phyloP scores from a whole-genome alignment of 2,888 invertebrate species.

The Ceramica pisi region DNA sequence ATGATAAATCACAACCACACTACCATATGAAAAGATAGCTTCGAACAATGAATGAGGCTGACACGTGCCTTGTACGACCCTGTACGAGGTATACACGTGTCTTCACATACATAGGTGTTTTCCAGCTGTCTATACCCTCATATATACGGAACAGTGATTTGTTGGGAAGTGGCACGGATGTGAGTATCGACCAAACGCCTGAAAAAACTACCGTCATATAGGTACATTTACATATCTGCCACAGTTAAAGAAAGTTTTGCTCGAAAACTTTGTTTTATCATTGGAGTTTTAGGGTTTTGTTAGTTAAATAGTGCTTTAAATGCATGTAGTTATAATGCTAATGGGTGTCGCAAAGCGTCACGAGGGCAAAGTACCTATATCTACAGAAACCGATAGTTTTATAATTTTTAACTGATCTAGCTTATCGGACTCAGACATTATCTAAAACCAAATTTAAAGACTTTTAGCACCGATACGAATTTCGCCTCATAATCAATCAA shows the following conservation, averaged over 20 bases:
- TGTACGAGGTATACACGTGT: slow-evolving; percentile 39
- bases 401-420: no score
- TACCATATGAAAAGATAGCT: background rate
- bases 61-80: slow-evolving; percentile 57
- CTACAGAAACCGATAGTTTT: no score
- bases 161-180: slow-evolving; percentile 76
- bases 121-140: slow-evolving; percentile 42
- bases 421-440: no score
- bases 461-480: no score
- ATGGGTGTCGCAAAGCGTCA: background rate
- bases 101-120: background rate
- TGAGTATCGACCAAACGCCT: slow-evolving; percentile 84
- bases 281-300: slow-evolving; percentile 24
- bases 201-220: slow-evolving; percentile 62
- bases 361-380: no score
- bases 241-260: slow-evolving; percentile 42
- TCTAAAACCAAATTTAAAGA: no score
- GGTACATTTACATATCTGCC: slow-evolving; percentile 26
- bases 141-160: slow-evolving; percentile 63
- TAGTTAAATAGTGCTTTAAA: slow-evolving; percentile 15
- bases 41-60: slow-evolving; percentile 14
- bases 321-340: background rate
- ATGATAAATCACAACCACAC: slow-evolving; percentile 18
- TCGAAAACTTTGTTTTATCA: slow-evolving; percentile 27
- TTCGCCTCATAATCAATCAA: no score